These are phyloP conservation scores for Ciconia boyciana DNA, from an alignment of 2,113 vertebrate genomes.

Conservation along the genomic window DNA sequence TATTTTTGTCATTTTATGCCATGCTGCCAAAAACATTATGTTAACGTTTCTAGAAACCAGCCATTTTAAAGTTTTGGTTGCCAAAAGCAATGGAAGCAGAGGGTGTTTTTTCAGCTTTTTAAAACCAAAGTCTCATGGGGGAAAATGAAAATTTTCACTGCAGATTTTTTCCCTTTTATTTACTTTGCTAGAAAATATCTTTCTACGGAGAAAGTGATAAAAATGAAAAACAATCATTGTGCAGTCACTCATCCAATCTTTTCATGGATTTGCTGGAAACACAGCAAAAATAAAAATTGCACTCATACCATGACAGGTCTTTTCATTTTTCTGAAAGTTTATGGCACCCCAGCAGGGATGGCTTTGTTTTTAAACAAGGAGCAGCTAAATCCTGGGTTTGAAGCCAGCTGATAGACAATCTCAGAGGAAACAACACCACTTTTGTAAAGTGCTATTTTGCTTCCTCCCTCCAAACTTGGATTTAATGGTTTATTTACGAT, in stretches of 20 bases:
- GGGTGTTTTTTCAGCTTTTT: background rate
- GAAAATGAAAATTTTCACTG: background rate
- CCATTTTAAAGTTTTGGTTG: background rate
- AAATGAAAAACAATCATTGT: background rate
- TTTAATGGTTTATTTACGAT: conserved; percentile 32
- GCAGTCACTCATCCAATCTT: background rate
- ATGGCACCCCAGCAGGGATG: background rate
- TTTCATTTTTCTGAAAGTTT: background rate
- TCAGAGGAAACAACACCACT: background rate
- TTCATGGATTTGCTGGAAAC: background rate
- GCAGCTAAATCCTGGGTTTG: background rate
- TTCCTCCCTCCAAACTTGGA: background rate
- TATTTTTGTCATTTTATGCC: background rate
- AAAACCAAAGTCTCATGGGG: background rate
- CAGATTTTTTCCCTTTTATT: background rate
- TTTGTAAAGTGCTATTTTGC: background rate
- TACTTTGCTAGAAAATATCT: background rate
- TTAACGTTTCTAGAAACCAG: background rate
- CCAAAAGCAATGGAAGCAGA: conserved; percentile 6
- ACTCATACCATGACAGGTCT: background rate
- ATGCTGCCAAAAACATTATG: background rate
- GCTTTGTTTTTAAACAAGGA: conserved; percentile 2
- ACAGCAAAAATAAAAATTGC: background rate
- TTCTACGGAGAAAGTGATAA: background rate
- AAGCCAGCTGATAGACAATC: conserved; percentile 5